Conservation (phyloP, 2,797 vertebrate species). For the Smutsia temminckii region DNA sequence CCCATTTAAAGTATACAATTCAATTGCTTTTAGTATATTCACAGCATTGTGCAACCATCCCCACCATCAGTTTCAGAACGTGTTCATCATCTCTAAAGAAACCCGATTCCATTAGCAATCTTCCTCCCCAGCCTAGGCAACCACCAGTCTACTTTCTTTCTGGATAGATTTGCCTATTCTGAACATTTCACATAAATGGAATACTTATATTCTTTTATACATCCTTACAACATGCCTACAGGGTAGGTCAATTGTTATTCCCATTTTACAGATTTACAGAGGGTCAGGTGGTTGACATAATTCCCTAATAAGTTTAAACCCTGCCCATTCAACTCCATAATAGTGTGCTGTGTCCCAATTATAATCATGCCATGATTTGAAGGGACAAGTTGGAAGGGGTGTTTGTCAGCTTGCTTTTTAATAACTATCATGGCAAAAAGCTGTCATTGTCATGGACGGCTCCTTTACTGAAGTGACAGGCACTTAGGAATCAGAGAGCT, state of each 20-base stretch:
- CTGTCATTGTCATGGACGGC: not conserved
- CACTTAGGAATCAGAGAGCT: not conserved
- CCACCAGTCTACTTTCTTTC: not conserved
- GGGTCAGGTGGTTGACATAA: not conserved
- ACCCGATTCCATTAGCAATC: not conserved
- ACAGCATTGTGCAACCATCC: not conserved
- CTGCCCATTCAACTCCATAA: not conserved
- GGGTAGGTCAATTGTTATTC: not conserved
- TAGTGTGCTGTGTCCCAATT: not conserved
- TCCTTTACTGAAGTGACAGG: not conserved
- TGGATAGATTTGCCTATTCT: not conserved
- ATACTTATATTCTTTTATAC: not conserved
- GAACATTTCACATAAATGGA: not conserved
- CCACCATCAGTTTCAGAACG: not conserved
- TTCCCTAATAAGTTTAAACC: conserved; percentile 6
- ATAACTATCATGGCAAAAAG: not conserved
- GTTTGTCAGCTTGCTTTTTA: not conserved
- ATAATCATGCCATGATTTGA: not conserved
- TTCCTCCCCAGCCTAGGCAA: not conserved
- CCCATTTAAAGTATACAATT: not conserved
- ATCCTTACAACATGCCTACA: not conserved
- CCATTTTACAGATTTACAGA: conserved; percentile 33
- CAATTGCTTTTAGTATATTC: not conserved
- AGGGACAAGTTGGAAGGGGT: too few species aligned
- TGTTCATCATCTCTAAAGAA: not conserved